Conservation (phyloP, 2,797 vertebrate species). For the Sebastes hubbsi region DNA sequence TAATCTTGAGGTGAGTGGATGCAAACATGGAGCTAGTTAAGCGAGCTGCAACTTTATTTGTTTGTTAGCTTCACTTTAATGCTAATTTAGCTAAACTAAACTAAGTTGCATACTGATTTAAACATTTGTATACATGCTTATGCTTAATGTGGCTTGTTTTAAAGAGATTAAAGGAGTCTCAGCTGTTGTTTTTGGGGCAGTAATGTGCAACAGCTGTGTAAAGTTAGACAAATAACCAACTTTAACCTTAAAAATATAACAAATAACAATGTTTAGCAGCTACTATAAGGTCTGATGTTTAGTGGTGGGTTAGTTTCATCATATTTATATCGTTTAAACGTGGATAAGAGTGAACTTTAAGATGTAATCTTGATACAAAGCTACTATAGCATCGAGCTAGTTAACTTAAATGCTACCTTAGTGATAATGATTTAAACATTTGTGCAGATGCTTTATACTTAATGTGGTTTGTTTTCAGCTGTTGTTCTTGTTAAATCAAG, state of each 20-base stretch:
- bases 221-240: too few relatives aligned
- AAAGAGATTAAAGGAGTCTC: too few relatives aligned
- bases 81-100: not conserved
- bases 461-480: rapidly evolving
- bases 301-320: too few relatives aligned
- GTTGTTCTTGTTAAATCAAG: not conserved
- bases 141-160: too few relatives aligned
- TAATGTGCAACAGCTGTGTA: too few relatives aligned
- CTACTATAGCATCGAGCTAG: not conserved
- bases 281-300: too few relatives aligned
- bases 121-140: not conserved
- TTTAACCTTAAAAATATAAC: too few relatives aligned
- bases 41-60: not conserved
- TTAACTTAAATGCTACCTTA: not conserved
- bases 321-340: too few relatives aligned
- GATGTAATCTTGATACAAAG: too few relatives aligned
- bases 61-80: not conserved
- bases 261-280: too few relatives aligned
- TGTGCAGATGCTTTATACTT: rapidly evolving
- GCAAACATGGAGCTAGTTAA: not conserved
- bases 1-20: conserved; percentile 69
- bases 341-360: too few relatives aligned
- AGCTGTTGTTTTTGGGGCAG: too few relatives aligned
- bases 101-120: not conserved
- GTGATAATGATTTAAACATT: not conserved